phyloP scores from a whole-genome alignment of 2,113 vertebrate species.

The Equus przewalskii region DNA sequence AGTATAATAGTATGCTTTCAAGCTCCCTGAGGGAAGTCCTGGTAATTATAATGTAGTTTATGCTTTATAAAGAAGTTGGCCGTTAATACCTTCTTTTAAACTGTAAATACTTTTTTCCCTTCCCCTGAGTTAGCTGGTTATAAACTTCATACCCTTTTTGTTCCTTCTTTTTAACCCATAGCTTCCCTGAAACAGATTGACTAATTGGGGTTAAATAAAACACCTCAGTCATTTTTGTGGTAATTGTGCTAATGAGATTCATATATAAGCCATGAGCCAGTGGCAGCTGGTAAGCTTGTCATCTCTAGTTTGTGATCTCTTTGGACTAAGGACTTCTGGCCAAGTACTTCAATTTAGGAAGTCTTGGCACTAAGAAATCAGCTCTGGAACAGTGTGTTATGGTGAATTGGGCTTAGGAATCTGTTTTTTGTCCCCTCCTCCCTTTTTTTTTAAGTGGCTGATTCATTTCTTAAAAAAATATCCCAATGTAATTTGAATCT shows the following conservation, averaged over 20 bases:
- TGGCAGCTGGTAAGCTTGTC: background rate
- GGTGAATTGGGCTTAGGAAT: background rate
- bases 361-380: background rate
- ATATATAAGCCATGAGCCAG: background rate
- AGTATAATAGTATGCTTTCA: background rate
- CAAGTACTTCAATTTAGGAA: background rate
- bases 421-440: background rate
- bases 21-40: background rate
- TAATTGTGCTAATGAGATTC: background rate
- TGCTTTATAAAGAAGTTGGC: slow-evolving; percentile 36
- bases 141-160: background rate
- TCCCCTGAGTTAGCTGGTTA: background rate
- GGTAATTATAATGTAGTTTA: background rate
- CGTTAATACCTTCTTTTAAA: slow-evolving; percentile 10
- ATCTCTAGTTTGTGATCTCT: background rate
- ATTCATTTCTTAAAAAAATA: slow-evolving; percentile 36
- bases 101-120: background rate
- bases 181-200: slow-evolving; percentile 14
- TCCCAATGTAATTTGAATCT: background rate
- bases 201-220: background rate
- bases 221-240: background rate
- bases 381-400: background rate
- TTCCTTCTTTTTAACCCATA: background rate
- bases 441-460: background rate
- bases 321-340: background rate